These are phyloP conservation scores for Phalacrocorax pelagicus DNA, from an alignment of 2,113 vertebrate species.

Conservation along the genomic window DNA sequence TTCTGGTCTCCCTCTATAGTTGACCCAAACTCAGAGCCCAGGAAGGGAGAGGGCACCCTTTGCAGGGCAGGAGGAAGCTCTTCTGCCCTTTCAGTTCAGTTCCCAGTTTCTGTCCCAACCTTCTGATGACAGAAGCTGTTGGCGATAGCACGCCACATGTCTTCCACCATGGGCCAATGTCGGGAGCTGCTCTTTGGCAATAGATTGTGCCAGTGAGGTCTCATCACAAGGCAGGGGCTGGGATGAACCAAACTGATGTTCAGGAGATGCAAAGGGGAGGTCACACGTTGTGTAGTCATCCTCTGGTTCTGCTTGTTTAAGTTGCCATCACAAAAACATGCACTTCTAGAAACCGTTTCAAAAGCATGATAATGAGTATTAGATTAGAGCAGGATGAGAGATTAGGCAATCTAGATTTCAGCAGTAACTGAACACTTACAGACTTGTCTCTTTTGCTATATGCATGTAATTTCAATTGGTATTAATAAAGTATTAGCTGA, in stretches of 20 bases:
- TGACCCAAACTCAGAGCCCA: background rate
- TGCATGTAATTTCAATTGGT: background rate
- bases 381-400: background rate
- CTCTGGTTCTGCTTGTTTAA: background rate
- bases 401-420: background rate
- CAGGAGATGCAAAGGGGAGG: background rate
- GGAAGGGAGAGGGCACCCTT: background rate
- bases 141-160: fast-evolving
- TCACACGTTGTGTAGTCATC: fast-evolving
- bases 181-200: background rate
- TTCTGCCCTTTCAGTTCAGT: background rate
- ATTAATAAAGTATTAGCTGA: background rate
- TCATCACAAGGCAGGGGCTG: background rate
- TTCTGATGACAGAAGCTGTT: background rate
- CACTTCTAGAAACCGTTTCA: background rate
- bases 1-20: background rate
- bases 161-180: background rate
- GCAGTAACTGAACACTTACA: fast-evolving
- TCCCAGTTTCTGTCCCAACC: background rate
- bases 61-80: background rate
- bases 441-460: background rate
- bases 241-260: fast-evolving
- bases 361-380: fast-evolving
- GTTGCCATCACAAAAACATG: background rate
- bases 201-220: background rate